Evolutionary conservation across 1,140 invertebrate species (phyloP), one percentile per base, ranked within the genome.

Genomic region (Cherax quadricarinatus): DNA sequence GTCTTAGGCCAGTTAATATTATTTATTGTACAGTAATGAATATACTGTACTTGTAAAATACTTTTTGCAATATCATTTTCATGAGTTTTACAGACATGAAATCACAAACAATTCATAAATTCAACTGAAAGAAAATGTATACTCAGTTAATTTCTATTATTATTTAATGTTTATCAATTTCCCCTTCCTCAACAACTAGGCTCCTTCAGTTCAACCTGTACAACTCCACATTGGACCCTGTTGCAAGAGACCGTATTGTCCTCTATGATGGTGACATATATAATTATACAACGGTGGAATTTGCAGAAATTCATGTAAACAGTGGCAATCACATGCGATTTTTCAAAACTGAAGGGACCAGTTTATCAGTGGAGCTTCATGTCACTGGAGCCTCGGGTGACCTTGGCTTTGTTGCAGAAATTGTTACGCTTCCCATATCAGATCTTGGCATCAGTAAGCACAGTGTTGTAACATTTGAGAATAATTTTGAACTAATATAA

Each of bases 381-480:
- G 98, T 98, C 0, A 99, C 98, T 92, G 98, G 99, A 66, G 98
- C 98, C 0, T 98, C 98, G 78, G 97, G 97, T 51, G 96, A 96
- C n/a, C 97, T 99, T 95, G 99, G 99, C 86, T 99, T 99, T 94
- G 98, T 99, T 93, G 99, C 99, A 21, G 99, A 99, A 96, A 96
- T 99, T 86, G 97, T 99, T 0, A 99, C 98, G 0, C 95, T 99
- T 41, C 99, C 99, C 0, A 98, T 98, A 94, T 98, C 98, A 66
- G 97, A 97, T 21, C 97, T 98, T 94, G 97, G 97, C 94, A 97
- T 98, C 94, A 97, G 98, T 91, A 75, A 86, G 82, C 85, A 60
- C 5, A 16, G 9, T 57, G 14, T 70, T 18, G 6, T 1, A n/a
- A n/a, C 16, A n/a, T 18, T n/a, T 18, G 14, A 5, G 6, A 70